phyloP scores from a whole-genome alignment of 30 jellyfish, hydroid and myxozoan genomes.

The Hydra vulgaris region DNA sequence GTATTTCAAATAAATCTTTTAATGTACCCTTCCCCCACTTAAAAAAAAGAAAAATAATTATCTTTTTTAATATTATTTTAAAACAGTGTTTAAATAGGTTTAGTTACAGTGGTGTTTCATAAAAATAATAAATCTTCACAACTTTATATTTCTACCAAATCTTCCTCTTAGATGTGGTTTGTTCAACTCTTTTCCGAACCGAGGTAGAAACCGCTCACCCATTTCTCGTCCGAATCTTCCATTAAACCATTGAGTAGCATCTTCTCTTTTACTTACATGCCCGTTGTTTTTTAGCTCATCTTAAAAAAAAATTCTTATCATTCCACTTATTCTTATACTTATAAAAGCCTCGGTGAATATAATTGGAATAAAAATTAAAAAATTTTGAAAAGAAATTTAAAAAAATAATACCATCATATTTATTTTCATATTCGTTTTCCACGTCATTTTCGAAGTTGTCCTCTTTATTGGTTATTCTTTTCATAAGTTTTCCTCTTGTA shows the following conservation, averaged over 20 bases:
- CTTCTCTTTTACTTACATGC: not conserved
- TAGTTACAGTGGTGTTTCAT: too few species aligned
- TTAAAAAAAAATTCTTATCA: too few species aligned
- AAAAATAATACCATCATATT: not conserved
- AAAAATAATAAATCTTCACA: not conserved
- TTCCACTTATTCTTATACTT: too few species aligned
- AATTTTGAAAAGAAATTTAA: not conserved
- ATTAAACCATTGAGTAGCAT: not conserved
- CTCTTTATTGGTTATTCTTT: not conserved
- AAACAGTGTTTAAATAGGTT: too few species aligned
- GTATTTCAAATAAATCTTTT: too few species aligned
- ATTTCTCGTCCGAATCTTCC: not conserved
- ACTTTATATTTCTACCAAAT: not conserved
- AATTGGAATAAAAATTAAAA: too few species aligned
- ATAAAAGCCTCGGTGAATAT: not conserved
- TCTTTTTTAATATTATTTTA: too few species aligned
- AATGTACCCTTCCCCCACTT: too few species aligned
- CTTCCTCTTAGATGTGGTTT: not conserved
- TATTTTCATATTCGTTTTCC: not conserved
- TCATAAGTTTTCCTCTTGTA: not conserved
- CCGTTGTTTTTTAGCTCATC: not conserved
- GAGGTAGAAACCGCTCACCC: not conserved
- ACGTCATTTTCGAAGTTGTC: not conserved
- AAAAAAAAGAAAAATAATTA: too few species aligned
- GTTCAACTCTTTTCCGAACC: not conserved